phyloP scores from a whole-genome alignment of 2,888 invertebrate species.

The Sarcophaga rosellei region DNA sequence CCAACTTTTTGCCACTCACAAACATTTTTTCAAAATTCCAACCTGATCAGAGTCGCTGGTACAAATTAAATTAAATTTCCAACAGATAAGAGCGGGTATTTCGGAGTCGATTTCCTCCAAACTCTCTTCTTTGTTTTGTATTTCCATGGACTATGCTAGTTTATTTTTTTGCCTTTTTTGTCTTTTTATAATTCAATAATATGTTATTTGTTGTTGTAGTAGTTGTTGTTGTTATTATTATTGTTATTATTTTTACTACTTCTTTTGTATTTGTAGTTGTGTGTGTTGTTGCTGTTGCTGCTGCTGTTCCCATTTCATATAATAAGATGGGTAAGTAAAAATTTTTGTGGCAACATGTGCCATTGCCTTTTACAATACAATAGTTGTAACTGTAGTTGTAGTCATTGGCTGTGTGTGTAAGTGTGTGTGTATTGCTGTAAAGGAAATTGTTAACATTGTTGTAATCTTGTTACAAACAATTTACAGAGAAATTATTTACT shows the following conservation, averaged over 20 bases:
- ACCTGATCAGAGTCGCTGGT: rapidly evolving
- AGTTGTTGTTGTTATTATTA: no score
- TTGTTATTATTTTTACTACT: no score
- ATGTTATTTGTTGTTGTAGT: no score
- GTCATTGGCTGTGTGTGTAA: neutral
- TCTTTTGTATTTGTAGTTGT: neutral
- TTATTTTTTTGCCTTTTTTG: no score
- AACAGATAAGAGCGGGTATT: no score
- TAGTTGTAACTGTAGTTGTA: neutral
- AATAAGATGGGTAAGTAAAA: constrained; percentile 46
- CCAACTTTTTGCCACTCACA: no score
- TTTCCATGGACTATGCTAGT: no score
- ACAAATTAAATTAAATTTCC: no score
- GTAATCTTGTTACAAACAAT: constrained; percentile 38
- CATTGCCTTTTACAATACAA: neutral
- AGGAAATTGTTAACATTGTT: constrained; percentile 59
- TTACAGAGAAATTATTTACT: constrained; percentile 21
- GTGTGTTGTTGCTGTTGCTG: constrained; percentile 4
- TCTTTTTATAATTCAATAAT: no score
- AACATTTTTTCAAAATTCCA: no score
- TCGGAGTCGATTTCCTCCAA: no score
- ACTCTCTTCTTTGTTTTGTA: no score
- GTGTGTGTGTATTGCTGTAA: neutral
- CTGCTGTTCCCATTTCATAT: neutral
- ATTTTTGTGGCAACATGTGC: constrained; percentile 21